Evolutionary conservation across 1,140 invertebrate genomes (phyloP).

Genomic region (honey bee (Apis mellifera)): DNA sequence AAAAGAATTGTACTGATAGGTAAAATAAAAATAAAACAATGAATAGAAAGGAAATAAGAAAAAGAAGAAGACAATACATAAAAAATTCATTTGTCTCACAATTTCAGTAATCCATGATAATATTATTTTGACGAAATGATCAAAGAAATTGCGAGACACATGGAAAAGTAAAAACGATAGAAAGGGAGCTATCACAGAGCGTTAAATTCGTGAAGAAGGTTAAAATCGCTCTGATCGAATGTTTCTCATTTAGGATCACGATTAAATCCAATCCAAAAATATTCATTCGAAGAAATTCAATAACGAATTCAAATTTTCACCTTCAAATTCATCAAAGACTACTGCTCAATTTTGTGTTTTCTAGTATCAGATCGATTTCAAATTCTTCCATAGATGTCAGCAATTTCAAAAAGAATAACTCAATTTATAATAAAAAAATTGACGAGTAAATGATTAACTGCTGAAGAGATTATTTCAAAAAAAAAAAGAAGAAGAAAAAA

Average conservation of each 20-base stretch:
- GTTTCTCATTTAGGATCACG: constrained; percentile 28
- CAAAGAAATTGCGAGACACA: constrained; percentile 8
- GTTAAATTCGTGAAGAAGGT: constrained; percentile 54
- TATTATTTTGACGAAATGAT: neutral
- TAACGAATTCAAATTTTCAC: neutral
- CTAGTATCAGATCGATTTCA: constrained; percentile 14
- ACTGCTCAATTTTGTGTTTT: constrained; percentile 15
- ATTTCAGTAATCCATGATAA: constrained; percentile 5
- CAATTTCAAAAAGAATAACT: neutral
- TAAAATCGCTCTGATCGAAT: constrained; percentile 21
- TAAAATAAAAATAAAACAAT: constrained; percentile 1
- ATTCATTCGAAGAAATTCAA: neutral
- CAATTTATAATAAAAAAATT: neutral
- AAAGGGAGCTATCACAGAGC: constrained; percentile 58
- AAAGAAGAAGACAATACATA: neutral
- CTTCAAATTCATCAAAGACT: neutral
- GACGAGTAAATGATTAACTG: neutral
- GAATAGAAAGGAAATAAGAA: neutral
- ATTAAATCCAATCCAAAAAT: neutral
- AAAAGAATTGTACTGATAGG: neutral
- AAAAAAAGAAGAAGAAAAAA: too few relatives aligned
- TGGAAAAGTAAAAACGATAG: neutral
- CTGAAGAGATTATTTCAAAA: neutral
- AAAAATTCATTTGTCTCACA: neutral
- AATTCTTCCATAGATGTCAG: neutral